Conservation (phyloP, 1,140 invertebrate species). For the Trichomalopsis sarcophagae region DNA sequence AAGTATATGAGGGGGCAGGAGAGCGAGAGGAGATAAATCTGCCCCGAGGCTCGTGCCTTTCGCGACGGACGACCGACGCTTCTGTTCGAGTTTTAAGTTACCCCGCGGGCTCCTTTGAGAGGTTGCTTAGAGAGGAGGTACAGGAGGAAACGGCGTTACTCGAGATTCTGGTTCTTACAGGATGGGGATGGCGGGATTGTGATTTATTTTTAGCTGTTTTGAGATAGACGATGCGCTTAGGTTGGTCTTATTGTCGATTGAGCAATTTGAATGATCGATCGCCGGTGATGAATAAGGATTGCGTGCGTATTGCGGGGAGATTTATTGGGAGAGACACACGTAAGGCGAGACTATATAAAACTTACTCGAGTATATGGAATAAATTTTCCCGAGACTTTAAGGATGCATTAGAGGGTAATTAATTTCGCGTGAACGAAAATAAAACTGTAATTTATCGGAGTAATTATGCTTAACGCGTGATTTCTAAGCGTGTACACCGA, state of each 20-base stretch:
- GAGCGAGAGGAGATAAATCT: slow-evolving; percentile 31
- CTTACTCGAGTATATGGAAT: not conserved
- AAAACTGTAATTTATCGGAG: not conserved
- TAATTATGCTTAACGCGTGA: not conserved
- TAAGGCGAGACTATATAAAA: no score
- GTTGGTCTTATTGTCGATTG: no score
- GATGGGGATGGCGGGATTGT: not conserved
- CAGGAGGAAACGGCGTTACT: not conserved
- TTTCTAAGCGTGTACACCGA: not conserved
- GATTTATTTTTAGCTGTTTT: no score
- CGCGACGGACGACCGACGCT: not conserved
- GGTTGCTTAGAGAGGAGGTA: not conserved
- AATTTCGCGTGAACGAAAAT: not conserved
- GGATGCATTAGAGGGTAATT: not conserved
- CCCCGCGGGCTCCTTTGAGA: not conserved
- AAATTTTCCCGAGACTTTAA: not conserved
- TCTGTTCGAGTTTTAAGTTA: not conserved
- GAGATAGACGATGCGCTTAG: no score
- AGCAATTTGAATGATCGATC: no score
- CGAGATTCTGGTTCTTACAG: not conserved
- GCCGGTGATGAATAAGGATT: no score
- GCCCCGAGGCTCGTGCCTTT: not conserved
- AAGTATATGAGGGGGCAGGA: not conserved
- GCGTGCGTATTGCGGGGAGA: no score
- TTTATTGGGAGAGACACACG: no score